Conservation (phyloP, 2,797 vertebrate species). For the Euphonia xanthogaster region DNA sequence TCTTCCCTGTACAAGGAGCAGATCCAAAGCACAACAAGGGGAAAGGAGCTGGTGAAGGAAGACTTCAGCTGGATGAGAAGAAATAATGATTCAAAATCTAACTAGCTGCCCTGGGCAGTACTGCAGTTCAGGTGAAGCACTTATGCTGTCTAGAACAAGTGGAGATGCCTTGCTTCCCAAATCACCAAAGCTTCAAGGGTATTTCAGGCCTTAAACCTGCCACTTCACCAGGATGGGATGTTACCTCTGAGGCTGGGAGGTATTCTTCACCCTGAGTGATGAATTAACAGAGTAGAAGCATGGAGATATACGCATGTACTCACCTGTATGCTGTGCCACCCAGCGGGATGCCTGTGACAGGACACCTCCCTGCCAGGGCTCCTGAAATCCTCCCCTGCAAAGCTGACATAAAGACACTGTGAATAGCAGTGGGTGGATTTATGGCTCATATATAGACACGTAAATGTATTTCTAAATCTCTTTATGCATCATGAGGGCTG, state of each 20-base stretch:
- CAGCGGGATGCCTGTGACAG: background rate
- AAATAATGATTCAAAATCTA: background rate
- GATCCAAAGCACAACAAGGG: background rate
- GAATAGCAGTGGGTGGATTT: background rate
- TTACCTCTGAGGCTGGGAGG: background rate
- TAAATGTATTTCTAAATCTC: background rate
- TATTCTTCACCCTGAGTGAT: background rate
- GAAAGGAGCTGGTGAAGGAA: background rate
- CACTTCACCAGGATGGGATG: background rate
- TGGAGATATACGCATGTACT: background rate
- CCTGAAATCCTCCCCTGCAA: background rate
- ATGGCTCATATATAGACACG: background rate
- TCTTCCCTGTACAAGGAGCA: background rate
- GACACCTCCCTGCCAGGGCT: background rate
- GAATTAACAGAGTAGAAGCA: background rate
- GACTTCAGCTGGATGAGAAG: background rate
- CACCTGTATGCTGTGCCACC: accelerated
- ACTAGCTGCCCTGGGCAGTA: background rate
- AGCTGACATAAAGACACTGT: background rate
- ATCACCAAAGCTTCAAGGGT: background rate
- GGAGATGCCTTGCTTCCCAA: background rate
- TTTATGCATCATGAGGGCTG: background rate
- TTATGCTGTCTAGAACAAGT: background rate
- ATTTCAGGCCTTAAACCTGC: background rate
- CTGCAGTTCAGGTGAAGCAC: background rate